These are phyloP conservation scores for Scylla paramamosain DNA, from an alignment of 1,140 invertebrate species.

Conservation along the genomic window DNA sequence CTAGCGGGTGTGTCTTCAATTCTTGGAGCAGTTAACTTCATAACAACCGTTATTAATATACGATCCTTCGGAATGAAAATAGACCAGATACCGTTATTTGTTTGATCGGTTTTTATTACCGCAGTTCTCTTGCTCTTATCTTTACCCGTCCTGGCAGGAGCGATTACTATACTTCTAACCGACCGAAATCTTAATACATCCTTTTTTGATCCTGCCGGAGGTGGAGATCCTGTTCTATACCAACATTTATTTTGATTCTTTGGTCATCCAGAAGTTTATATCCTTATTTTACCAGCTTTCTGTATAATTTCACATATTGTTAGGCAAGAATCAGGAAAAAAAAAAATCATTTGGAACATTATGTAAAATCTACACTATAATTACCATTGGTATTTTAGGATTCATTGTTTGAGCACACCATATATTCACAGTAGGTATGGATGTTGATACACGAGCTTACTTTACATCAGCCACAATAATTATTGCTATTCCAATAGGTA, in stretches of 20 bases:
- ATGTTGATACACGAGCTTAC: too few species aligned
- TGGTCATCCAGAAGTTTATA: too few species aligned
- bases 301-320: conserved; percentile 85
- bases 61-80: conserved; percentile 78
- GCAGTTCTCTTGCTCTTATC: conserved; percentile 85
- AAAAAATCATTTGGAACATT: not conserved
- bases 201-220: too few species aligned
- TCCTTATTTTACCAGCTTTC: conserved; percentile 84
- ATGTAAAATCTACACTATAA: not conserved
- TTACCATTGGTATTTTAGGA: conserved; percentile 10
- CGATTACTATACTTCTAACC: conserved; percentile 86
- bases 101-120: conserved; percentile 87
- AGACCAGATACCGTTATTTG: conserved; percentile 80
- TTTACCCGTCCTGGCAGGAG: conserved; percentile 87
- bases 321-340: too few species aligned
- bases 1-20: conserved; percentile 79
- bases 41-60: conserved; percentile 81
- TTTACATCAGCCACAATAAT: conserved; percentile 37
- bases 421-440: conserved; percentile 37
- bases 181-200: too few species aligned
- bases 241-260: too few species aligned
- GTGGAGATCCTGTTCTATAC: too few species aligned
- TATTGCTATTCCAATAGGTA: conserved; percentile 6
- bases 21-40: conserved; percentile 80
- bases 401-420: too few species aligned